Evolutionary conservation across 2,888 invertebrate species (phyloP).

Genomic region (Xestia c-nigrum): DNA sequence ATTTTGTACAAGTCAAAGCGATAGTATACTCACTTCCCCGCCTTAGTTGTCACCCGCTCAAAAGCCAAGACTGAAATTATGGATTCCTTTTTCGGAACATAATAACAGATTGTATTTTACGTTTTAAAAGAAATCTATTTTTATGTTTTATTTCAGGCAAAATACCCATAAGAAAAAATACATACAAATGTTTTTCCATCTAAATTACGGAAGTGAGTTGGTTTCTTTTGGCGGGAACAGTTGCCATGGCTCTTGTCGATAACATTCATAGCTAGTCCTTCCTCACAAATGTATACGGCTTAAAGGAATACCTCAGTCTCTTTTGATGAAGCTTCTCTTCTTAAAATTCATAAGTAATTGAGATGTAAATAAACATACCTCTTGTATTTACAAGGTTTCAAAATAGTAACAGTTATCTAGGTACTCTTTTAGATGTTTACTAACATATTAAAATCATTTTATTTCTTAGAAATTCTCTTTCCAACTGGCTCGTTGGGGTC

Average conservation of each 20-base stretch:
- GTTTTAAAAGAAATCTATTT: neutral
- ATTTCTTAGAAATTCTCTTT: neutral
- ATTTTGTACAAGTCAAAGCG: neutral
- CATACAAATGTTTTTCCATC: constrained; percentile 13
- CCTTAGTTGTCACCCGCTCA: neutral
- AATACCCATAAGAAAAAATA: too few relatives aligned
- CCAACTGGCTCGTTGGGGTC: neutral
- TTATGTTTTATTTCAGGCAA: too few relatives aligned
- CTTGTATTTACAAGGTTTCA: neutral
- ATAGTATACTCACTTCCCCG: too few relatives aligned
- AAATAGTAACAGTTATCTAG: neutral
- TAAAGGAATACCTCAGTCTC: constrained; percentile 5
- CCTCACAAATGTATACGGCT: constrained; percentile 1
- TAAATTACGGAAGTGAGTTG: constrained; percentile 20
- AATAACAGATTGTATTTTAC: neutral
- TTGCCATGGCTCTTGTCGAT: constrained; percentile 19
- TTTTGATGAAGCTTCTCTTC: constrained; percentile 14
- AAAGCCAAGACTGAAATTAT: neutral
- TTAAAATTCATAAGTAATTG: neutral
- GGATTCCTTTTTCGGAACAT: neutral
- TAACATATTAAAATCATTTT: neutral
- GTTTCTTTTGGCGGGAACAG: constrained; percentile 28
- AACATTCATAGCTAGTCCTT: constrained; percentile 1
- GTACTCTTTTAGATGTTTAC: too few relatives aligned
- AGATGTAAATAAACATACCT: neutral